Conservation (phyloP, 2,797 vertebrate genomes). For the Scarus forsteni region DNA sequence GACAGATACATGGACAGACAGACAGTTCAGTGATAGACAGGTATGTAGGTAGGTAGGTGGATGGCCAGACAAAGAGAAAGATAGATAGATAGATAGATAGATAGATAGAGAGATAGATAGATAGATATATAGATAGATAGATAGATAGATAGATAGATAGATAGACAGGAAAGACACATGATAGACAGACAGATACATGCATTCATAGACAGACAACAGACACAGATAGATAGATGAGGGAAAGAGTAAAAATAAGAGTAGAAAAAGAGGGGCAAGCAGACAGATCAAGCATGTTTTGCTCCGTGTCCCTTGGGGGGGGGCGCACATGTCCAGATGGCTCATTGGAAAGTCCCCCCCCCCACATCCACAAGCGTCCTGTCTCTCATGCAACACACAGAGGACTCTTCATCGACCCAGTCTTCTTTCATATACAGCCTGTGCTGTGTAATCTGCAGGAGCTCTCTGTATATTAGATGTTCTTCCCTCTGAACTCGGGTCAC, state of each 20-base stretch:
- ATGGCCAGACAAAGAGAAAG: no score
- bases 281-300: slow-evolving; percentile 60
- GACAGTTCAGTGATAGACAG: no score
- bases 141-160: background rate
- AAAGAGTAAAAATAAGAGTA: slow-evolving; percentile 1
- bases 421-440: slow-evolving; percentile 25
- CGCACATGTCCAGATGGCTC: slow-evolving; percentile 80
- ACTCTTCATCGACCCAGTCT: slow-evolving; percentile 49
- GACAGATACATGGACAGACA: no score
- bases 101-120: no score
- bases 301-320: slow-evolving; percentile 59
- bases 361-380: slow-evolving; percentile 56
- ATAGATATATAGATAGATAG: no score
- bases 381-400: slow-evolving; percentile 57
- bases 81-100: no score
- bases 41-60: no score
- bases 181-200: slow-evolving; percentile 8
- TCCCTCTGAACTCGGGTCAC: slow-evolving; percentile 12
- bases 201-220: no score
- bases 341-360: slow-evolving; percentile 65
- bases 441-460: slow-evolving; percentile 34
- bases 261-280: slow-evolving; percentile 15
- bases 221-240: slow-evolving; percentile 13
- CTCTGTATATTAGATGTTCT: slow-evolving; percentile 25
- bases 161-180: slow-evolving; percentile 2